Evolutionary conservation across 2,797 vertebrate species (phyloP), one percentile per base, ranked within the genome.

Genomic region (Pygocentrus nattereri): DNA sequence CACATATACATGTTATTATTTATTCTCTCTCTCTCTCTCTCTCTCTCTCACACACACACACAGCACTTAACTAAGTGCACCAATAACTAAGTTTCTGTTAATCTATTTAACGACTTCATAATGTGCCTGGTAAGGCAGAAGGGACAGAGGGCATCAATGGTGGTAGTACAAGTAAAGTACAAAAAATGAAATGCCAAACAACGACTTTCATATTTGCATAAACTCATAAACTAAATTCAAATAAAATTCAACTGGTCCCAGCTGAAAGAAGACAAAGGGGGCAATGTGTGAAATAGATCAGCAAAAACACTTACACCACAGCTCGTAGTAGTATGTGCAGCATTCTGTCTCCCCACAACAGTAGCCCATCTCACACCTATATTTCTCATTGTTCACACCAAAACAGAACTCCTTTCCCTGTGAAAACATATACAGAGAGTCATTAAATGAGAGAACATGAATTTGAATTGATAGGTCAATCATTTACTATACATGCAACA

Each of bases 261-360:
- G 16, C 18, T 16, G 23, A 0, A 34, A 31, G 15, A 58, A 68
- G 56, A 58, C 69, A 82, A 78, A 59, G 41, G 23, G 38, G 34
- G 52, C 21, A 78, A 38, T n/a, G 44, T 23, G 50, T 11, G 11
- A 41, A 25, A 73, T 1, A 61, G 25, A 65, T 47, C 13, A 77
- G 47, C 25, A 19, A 44, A 15, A 2, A 80, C 23, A 93, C 95
- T 91, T 93, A 96, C 95, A 96, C 95, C 95, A 96, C 23, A 96
- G 93, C 81, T 96, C 95, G 15, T 96, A 96, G 90, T 96, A 96
- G 88, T 96, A 96, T 44, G 95, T 96, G 91, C 95, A 96, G 89
- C 95, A 96, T 78, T 95, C 94, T 0, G 95, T 95, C 85, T 95
- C 95, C n/a, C 95, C 95, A 44, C 95, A 96, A 87, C 95, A 96